These are phyloP conservation scores for Etheostoma spectabile DNA, from an alignment of 2,113 vertebrate species.

Conservation along the genomic window DNA sequence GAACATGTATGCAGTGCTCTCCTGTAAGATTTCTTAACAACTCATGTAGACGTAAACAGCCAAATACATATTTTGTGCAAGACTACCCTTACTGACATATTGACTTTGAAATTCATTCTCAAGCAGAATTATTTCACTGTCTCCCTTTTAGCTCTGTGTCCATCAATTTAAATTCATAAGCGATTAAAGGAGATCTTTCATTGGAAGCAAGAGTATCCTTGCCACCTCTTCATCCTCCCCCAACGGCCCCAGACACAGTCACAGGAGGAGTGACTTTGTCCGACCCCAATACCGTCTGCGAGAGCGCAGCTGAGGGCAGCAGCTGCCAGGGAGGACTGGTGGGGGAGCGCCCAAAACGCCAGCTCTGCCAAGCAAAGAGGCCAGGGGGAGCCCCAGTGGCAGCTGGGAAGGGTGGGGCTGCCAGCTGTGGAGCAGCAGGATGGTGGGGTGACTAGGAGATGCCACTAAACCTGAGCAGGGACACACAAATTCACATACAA, in stretches of 20 bases:
- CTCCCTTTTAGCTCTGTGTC: not conserved
- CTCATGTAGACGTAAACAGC: constrained; percentile 40
- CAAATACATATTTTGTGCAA: not conserved
- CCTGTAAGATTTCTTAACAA: constrained; percentile 22
- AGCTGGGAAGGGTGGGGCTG: constrained; percentile 85
- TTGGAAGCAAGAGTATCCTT: constrained; percentile 64
- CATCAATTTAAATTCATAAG: constrained; percentile 32
- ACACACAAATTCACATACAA: constrained; percentile 35
- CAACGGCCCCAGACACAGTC: constrained; percentile 77
- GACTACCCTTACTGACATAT: not conserved
- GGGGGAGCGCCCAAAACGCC: constrained; percentile 81
- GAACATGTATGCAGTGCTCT: constrained; percentile 11
- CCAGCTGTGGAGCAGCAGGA: constrained; percentile 88
- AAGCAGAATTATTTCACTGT: not conserved
- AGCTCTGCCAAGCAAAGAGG: constrained; percentile 80
- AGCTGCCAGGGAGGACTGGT: constrained; percentile 83
- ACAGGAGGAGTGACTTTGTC: constrained; percentile 86
- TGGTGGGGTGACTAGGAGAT: constrained; percentile 76
- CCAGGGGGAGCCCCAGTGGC: constrained; percentile 84
- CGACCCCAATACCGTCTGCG: constrained; percentile 82
- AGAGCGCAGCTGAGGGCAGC: constrained; percentile 81
- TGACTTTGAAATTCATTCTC: not conserved
- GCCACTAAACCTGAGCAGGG: constrained; percentile 73
- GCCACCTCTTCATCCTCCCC: constrained; percentile 73
- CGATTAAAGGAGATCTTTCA: constrained; percentile 48